Evolutionary conservation across 1,140 invertebrate genomes (phyloP), one percentile per base, ranked within the genome.

Genomic region (Holcopasites calliopsidis): DNA sequence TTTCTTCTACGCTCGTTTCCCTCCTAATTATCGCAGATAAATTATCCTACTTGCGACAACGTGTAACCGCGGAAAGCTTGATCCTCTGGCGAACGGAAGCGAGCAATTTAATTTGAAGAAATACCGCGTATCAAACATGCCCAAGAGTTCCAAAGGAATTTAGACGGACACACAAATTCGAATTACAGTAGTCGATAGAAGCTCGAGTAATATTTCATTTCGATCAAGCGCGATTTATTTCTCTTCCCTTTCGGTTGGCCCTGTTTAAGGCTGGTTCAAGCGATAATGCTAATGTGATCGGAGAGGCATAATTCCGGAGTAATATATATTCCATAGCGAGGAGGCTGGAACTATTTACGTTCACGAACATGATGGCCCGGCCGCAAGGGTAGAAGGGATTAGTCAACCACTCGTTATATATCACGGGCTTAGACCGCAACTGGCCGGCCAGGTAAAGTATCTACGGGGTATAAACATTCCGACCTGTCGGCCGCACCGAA

Each of bases 331-430:
- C 72, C 28, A 68, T 58, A 35, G 23, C 28, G 42, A n/a, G n/a
- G n/a, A 61, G 38, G 75, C 52, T 62, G 44, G 50, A 38, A 64
- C 77, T 70, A 77, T 72, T 85, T 65, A 80, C 78, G 78, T 79
- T 42, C 38, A 10, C 33, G 66, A 75, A 70, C 57, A 49, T 28
- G 23, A 49, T 65, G n/a, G 47, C 44, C 70, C 50, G 72, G 70
- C 60, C 82, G 55, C 65, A 72, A 75, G 62, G 52, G 77, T 80
- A 68, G 79, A 84, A 87, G 76, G 84, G 86, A 89, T 89, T 88
- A 89, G 86, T 86, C 84, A 84, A 85, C 77, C 83, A 81, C 82
- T 75, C 83, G 81, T 85, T 84, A 88, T 89, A 89, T 89, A 89
- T 89, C 87, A 88, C 81, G 49, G 66, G 61, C 38, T 77, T 77